phyloP scores from a whole-genome alignment of 2,113 vertebrate species.

The Tamias sibiricus region DNA sequence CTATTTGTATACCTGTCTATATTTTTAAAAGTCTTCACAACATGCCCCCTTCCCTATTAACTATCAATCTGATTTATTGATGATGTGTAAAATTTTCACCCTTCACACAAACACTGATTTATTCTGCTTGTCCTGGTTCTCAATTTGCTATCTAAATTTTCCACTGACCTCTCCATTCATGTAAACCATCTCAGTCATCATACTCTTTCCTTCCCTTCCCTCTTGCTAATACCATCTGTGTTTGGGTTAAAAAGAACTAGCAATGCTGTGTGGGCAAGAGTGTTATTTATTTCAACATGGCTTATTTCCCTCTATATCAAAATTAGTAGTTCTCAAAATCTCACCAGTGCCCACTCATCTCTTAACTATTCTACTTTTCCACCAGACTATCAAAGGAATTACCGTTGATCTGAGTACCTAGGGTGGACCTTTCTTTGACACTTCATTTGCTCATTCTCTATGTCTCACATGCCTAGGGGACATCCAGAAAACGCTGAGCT shows the following conservation, averaged over 20 bases:
- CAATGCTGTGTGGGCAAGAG: neutral
- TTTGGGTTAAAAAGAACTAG: neutral
- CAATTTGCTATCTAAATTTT: neutral
- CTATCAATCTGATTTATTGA: neutral
- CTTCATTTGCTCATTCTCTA: neutral
- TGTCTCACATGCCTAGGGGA: neutral
- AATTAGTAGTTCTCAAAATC: neutral
- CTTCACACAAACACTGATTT: neutral
- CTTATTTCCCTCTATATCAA: neutral
- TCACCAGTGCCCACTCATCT: neutral
- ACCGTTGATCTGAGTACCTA: neutral
- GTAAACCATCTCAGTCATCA: neutral
- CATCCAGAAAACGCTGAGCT: neutral
- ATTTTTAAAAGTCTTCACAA: neutral
- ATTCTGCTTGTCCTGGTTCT: neutral
- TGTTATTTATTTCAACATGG: neutral
- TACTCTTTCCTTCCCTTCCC: neutral
- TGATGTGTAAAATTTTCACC: neutral
- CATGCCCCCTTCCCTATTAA: neutral
- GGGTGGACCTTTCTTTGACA: neutral
- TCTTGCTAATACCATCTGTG: neutral
- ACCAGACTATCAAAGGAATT: neutral
- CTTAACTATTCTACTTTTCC: neutral
- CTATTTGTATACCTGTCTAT: neutral
- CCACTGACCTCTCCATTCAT: neutral